Evolutionary conservation across 2,797 vertebrate species (phyloP).

Genomic region (Danionella dracula): DNA sequence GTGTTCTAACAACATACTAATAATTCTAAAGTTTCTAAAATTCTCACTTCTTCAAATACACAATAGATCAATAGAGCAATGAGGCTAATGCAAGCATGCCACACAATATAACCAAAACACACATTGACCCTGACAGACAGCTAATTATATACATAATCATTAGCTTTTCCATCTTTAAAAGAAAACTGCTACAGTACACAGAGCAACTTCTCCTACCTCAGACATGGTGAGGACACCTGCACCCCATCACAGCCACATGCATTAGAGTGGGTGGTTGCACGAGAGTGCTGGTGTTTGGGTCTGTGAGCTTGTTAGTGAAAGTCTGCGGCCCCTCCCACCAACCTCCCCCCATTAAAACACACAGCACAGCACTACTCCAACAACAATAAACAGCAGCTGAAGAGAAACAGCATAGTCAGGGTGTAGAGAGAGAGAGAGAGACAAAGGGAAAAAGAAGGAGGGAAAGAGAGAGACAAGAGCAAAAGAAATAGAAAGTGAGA

Average conservation of each 20-base stretch:
- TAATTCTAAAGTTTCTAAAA: too few relatives aligned
- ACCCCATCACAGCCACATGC: conserved; percentile 39
- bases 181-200: too few relatives aligned
- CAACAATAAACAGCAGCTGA: conserved; percentile 18
- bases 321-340: conserved; percentile 17
- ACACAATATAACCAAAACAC: too few relatives aligned
- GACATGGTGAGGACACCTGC: conserved; percentile 40
- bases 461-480: neutral
- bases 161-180: neutral
- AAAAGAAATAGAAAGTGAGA: neutral
- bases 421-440: neutral
- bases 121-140: too few relatives aligned
- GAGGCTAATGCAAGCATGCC: too few relatives aligned
- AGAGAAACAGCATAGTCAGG: conserved; percentile 28
- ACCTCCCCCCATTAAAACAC: conserved; percentile 7
- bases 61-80: too few relatives aligned
- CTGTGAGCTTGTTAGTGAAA: conserved; percentile 16
- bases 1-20: too few relatives aligned
- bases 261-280: conserved; percentile 30
- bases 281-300: conserved; percentile 23
- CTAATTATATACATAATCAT: too few relatives aligned
- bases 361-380: conserved; percentile 21
- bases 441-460: too few relatives aligned
- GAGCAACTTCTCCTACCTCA: conserved; percentile 44
- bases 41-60: too few relatives aligned